Base-by-base conservation (phyloP, 2,797 vertebrate species). In the Siniperca obscura region DNA sequence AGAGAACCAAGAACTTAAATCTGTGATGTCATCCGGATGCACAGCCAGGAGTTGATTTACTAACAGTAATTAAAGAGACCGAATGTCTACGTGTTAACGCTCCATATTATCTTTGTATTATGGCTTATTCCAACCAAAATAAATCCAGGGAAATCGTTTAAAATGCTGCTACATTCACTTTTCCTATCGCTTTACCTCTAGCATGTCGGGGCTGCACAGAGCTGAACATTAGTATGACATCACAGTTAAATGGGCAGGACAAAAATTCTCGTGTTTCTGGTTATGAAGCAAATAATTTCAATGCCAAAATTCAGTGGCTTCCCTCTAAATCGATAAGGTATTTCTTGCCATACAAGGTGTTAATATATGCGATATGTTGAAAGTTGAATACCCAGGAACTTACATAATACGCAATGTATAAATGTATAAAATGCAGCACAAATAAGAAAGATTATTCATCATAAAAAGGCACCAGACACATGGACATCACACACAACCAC, bases 401-500 rank as follows among this genome's bases (percentile, higher is more conserved):
- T 73, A 86, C 75, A 86, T 55, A 80, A 78, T 76, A 71, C 12
- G 22, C 61, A 13, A 83, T 85, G 68, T 72, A 85, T 42, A 77
- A 88, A 83, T n/a, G 5, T 62, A 82, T 80, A 62, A 86, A 86
- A 78, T 30, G 86, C 76, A 77, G 74, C 85, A 84, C 76, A 91
- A 61, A 85, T 77, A 81, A 67, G 70, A 78, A 81, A 66, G 46
- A 78, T 71, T 65, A 21, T 64, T 80, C 40, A 81, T 55, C 22
- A 48, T 88, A 78, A 85, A 73, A 74, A 90, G 87, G 88, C 90
- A 93, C 84, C 81, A 79, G 81, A 94, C 83, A 91, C 86, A 90
- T 87, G 87, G 87, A 95, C 90, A 88, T 91, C 88, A 94, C 87
- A 92, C 91, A 93, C 85, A 92, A 90, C 76, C 91, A 94, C 92